phyloP scores from a whole-genome alignment of 2,888 invertebrate genomes.

The Pachymerium ferrugineum region DNA sequence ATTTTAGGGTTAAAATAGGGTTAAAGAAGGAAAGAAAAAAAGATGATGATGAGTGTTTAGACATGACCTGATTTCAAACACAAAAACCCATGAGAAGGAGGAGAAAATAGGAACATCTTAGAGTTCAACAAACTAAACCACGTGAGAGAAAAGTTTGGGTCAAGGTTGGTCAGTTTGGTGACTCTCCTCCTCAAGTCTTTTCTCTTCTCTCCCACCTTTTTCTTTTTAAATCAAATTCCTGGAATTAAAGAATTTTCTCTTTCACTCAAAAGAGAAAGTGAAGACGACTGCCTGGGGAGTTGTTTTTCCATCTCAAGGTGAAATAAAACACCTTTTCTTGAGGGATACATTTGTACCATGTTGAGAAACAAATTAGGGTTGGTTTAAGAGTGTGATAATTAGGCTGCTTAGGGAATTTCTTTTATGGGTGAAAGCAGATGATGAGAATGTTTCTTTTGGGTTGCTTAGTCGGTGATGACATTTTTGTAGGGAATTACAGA shows the following conservation, averaged over 20 bases:
- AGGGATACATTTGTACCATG: no score
- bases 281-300: not conserved
- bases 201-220: not conserved
- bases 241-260: not conserved
- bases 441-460: no score
- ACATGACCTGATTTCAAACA: not conserved
- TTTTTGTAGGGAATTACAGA: no score
- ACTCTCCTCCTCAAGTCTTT: no score
- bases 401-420: no score
- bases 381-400: no score
- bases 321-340: not conserved
- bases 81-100: not conserved
- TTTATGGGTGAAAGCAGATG: no score
- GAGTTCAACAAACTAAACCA: not conserved
- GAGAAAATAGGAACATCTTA: not conserved
- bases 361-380: no score
- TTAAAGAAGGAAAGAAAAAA: not conserved
- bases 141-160: not conserved
- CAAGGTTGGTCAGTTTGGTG: not conserved
- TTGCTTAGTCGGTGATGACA: no score
- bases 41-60: not conserved
- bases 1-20: not conserved
- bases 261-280: not conserved
- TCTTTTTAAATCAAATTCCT: not conserved
- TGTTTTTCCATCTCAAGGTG: not conserved